These are phyloP conservation scores for Elachura formosa DNA, from an alignment of 2,113 vertebrate genomes.

Conservation along the genomic window DNA sequence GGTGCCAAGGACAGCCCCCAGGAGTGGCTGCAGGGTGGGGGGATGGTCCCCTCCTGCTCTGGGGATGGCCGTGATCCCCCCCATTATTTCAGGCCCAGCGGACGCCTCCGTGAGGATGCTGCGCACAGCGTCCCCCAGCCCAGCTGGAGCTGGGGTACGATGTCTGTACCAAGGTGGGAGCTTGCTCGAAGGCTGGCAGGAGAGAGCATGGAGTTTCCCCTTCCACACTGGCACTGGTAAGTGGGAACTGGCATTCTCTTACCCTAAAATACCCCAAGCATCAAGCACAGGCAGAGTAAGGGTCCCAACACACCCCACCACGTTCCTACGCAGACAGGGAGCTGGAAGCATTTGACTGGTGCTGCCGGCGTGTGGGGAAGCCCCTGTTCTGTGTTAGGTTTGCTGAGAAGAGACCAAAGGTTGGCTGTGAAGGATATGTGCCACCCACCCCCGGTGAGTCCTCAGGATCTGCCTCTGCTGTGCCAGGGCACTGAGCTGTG, in stretches of 20 bases:
- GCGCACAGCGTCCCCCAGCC: not conserved
- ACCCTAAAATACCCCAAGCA: not conserved
- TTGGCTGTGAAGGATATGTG: not conserved
- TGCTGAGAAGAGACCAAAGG: slow-evolving; percentile 32
- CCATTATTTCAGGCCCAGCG: accelerated
- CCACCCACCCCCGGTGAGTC: slow-evolving; percentile 3
- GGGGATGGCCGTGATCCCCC: accelerated
- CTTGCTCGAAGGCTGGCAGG: slow-evolving; percentile 48
- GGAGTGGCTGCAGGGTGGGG: not conserved
- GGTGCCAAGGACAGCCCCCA: not conserved
- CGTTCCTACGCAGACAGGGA: not conserved
- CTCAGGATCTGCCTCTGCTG: not conserved
- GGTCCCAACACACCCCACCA: accelerated
- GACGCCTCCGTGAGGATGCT: not conserved
- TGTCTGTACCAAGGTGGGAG: slow-evolving; percentile 3
- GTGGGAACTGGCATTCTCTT: accelerated
- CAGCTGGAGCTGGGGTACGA: not conserved
- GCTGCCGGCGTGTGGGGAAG: not conserved
- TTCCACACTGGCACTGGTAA: not conserved
- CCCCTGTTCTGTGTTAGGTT: slow-evolving; percentile 25
- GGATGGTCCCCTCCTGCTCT: not conserved
- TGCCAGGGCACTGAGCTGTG: not conserved
- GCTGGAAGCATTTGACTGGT: slow-evolving; percentile 14
- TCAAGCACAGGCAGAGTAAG: accelerated
- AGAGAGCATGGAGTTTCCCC: not conserved